Base-by-base conservation (phyloP, 2,888 invertebrate genomes). In the Melanotus villosus region DNA sequence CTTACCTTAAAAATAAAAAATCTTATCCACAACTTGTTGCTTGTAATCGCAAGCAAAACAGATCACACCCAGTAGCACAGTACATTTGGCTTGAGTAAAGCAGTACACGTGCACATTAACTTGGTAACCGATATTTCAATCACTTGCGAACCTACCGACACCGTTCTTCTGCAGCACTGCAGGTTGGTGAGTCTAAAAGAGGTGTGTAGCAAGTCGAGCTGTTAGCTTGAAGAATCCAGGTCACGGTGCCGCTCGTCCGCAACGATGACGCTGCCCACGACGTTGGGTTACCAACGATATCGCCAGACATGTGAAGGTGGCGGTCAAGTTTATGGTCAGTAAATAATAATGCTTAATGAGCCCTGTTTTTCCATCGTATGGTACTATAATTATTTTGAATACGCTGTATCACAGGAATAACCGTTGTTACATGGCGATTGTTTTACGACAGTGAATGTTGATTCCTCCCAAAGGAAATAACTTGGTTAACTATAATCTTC, bases 161-260 rank as follows among this genome's bases (percentile, higher is more conserved):
- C 65, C 43, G 71, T 70, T 71, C 68, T 43, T 67, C 38, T 63
- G 68, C 68, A 64, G 38, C 50, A 67, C 73, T 65, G 63, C 73
- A 70, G 59, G 70, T 43, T 62, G 62, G 58, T 65, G 60, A 62
- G 36, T 65, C 58, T 68, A 54, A 59, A 62, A 65, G 64, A 65
- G 70, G 65, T 70, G 69, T 69, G 52, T 58, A 69, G 65, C 68
- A 65, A 71, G 62, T 41, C 30, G 58, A 60, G 65, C 70, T 71
- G 71, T 66, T 67, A 50, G 59, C 54, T 60, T 34, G 65, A 69
- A 72, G 75, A 77, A 84, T 82, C 76, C 79, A 79, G 84, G 84
- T 79, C 83, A 84, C 73, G 79, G 77, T 83, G 84, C 83, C 83
- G 83, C 79, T 82, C 81, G 82, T 81, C 82, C 84, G 82, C 81